Evolutionary conservation across 30 jellyfish, hydroid and myxozoan species (phyloP), one percentile per base, ranked within the genome.

Genomic region (Mastigias papua): DNA sequence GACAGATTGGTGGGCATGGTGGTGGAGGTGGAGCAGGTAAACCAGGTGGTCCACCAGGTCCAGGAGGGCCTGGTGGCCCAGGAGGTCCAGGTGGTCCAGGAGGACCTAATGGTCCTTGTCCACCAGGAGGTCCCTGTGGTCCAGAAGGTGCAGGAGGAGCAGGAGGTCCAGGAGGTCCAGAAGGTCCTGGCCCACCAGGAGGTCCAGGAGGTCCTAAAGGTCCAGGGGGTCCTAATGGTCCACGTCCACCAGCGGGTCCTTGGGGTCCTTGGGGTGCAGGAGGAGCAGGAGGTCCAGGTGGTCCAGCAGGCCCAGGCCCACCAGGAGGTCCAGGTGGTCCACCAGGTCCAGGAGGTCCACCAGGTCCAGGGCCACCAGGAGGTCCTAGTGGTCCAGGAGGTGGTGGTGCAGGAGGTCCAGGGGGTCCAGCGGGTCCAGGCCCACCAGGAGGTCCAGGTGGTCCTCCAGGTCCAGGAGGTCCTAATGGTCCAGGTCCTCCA

Each of bases 1-100:
- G 97, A 63, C 94, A 81, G 82, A 75, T 73, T 69, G 97, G 94
- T 78, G 94, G 94, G 51, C 93, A 79, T 81, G 97, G 93, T 80
- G 97, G 97, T 57, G 97, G 97, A 62, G 97, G 97, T 73, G 97
- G 98, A 76, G 97, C 98, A n/a, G 91, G 91, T 25, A 80, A 88
- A 63, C 98, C 97, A 67, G 97, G 97, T 34, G 93, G 97, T 81
- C 97, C 97, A 19, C 95, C 88, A 86, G 84, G 64, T 76, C 95
- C 97, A 68, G 97, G 93, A 19, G 87, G 93, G 16, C 97, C 97
- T 23, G 94, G 97, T 3, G 88, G 86, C 54, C 93, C 93, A 61
- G 93, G 94, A 8, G 93, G 92, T 68, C 93, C 93, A 33, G 86
- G 93, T 73, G 89, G 89, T 68, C 93, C 93, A 10, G 90, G 79